Evolutionary conservation across 1,140 invertebrate genomes (phyloP).

Genomic region (Caenorhabditis remanei): DNA sequence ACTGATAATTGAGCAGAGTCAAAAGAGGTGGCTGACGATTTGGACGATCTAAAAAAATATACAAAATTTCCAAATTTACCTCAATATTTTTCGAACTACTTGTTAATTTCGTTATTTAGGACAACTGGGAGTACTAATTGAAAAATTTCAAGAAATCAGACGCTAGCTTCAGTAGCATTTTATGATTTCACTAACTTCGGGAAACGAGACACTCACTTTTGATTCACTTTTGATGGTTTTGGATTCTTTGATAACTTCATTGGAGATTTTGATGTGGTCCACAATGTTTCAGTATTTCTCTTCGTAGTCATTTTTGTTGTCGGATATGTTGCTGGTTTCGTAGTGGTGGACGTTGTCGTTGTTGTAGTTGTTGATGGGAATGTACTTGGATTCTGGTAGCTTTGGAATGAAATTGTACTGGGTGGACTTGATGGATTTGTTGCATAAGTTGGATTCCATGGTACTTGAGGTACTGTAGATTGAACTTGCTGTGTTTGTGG

Average conservation of each 20-base stretch:
- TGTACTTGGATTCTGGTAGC: conserved; percentile 42
- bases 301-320: background rate
- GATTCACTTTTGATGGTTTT: conserved; percentile 28
- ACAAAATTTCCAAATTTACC: background rate
- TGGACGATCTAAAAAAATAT: background rate
- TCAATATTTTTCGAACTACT: too few relatives aligned
- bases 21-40: conserved; percentile 23
- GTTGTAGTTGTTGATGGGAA: conserved; percentile 14
- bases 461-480: conserved; percentile 30
- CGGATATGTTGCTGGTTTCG: background rate
- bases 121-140: too few relatives aligned
- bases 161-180: too few relatives aligned
- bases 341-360: background rate
- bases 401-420: conserved; percentile 35
- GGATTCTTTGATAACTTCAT: conserved; percentile 46
- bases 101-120: too few relatives aligned
- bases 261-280: conserved; percentile 34
- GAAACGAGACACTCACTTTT: background rate
- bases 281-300: conserved; percentile 20
- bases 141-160: too few relatives aligned
- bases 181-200: too few relatives aligned
- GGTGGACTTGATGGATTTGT: background rate
- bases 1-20: conserved; percentile 66
- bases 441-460: background rate
- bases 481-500: background rate